These are phyloP conservation scores for Pygoscelis adeliae DNA, from an alignment of 2,113 vertebrate genomes.

Conservation along the genomic window DNA sequence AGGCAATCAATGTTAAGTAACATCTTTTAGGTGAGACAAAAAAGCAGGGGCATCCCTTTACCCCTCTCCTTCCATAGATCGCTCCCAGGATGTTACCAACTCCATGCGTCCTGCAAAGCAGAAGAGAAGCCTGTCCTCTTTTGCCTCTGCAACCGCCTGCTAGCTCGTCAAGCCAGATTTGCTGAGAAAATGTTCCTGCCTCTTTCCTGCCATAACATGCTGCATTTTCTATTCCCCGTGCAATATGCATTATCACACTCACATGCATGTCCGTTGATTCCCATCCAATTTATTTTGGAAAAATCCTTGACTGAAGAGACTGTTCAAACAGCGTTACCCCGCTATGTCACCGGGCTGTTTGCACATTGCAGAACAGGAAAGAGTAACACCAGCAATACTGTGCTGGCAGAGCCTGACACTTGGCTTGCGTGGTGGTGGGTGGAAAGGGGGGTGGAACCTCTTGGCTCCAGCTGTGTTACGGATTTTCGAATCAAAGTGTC, in stretches of 20 bases:
- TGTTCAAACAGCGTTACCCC: not conserved
- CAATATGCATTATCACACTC: not conserved
- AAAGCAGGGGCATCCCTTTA: not conserved
- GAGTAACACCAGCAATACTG: not conserved
- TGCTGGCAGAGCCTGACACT: not conserved
- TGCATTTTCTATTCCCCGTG: not conserved
- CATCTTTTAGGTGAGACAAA: not conserved
- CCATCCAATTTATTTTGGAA: not conserved
- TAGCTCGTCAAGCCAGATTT: not conserved
- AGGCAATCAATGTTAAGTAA: not conserved
- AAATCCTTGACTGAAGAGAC: not conserved
- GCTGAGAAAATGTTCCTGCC: not conserved
- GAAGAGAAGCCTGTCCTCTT: not conserved
- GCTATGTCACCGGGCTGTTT: not conserved
- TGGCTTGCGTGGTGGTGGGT: not conserved
- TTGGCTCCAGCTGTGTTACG: not conserved
- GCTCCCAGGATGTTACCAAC: not conserved
- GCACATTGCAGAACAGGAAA: not conserved
- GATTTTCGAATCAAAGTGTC: not conserved
- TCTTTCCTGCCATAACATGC: not conserved
- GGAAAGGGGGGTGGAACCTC: constrained; percentile 4
- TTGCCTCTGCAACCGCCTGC: not conserved
- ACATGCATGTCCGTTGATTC: not conserved
- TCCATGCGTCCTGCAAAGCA: not conserved
- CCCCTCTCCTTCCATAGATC: not conserved